Evolutionary conservation across 2,888 invertebrate genomes (phyloP), one percentile per base, ranked within the genome.

Genomic region (Ligdia adustata): DNA sequence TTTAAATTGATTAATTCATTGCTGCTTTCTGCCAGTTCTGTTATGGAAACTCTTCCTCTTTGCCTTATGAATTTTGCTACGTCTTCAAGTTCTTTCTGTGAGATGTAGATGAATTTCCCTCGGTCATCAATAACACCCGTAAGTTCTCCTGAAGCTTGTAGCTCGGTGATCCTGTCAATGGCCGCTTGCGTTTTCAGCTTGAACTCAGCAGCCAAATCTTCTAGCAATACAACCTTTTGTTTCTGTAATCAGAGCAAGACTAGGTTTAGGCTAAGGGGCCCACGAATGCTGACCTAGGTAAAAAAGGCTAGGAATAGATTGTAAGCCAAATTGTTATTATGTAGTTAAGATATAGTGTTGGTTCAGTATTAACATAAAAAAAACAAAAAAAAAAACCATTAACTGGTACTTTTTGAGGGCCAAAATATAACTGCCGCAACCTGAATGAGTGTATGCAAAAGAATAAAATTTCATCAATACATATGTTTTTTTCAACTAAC

Each of bases 31-130:
- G 97, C 99, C 52, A 99, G 86, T 66, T 99, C 99, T 0, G 94
- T 86, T 34, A 99, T 97, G 0, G 98, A 97, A 0, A 99, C 96
- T 50, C 99, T 91, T 0, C 99, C 99, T 35, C 98, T 92, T 75
- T 99, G 98, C 65, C 93, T 95, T 9, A 99, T 97, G 77, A 99
- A 99, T 75, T 97, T 98, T 0, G 98, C 98, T 1, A 99, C 98
- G 47, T 96, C 95, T 67, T 95, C 93, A 52, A 99, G 91, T 82
- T 99, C 99, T 28, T 95, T 94, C 62, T 94, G 93, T 0, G 98
- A 97, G 39, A 99, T 96, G 81, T 97, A 99, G 72, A 99, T 99
- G 77, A 99, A 99, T 86, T 99, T 99, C 9, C 99, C 99, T 53
- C 99, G 92, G 79, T 99, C 99, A 75, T 99, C 99, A 60, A 99